Evolutionary conservation across 2,113 vertebrate species (phyloP).

Genomic region (Crotalus viridis): DNA sequence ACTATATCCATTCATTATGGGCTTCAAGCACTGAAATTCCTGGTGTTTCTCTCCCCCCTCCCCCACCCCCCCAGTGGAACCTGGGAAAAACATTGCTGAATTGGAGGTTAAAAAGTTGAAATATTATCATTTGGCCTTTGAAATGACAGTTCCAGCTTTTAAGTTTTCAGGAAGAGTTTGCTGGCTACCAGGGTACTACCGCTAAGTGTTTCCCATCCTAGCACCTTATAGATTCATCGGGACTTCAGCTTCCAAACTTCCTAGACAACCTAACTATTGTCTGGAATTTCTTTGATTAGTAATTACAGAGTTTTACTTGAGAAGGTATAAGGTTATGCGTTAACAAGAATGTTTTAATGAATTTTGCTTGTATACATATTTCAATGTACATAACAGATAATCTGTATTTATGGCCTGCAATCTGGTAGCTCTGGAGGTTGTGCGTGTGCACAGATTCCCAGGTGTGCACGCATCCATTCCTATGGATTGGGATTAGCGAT

Average conservation of each 20-base stretch:
- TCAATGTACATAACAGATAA: neutral
- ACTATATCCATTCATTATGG: conserved; percentile 31
- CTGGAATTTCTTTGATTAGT: neutral
- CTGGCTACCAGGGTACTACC: neutral
- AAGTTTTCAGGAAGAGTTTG: conserved; percentile 38
- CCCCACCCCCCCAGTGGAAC: neutral
- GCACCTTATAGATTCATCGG: neutral
- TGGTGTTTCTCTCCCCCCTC: conserved; percentile 18
- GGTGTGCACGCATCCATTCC: neutral
- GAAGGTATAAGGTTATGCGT: neutral
- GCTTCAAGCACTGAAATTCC: conserved; percentile 31
- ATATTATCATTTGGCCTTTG: conserved; percentile 22
- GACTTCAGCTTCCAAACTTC: neutral
- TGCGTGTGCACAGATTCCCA: no score
- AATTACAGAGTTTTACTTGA: neutral
- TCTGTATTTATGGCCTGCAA: neutral
- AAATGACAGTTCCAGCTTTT: conserved; percentile 38
- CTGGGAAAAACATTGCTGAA: neutral
- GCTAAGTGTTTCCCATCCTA: neutral
- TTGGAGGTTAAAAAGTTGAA: conserved; percentile 11
- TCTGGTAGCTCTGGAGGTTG: neutral
- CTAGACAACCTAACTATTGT: neutral
- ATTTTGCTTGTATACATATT: neutral
- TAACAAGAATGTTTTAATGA: neutral
- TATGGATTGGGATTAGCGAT: neutral